These are phyloP conservation scores for Adrianichthys oophorus DNA, from an alignment of 2,797 vertebrate genomes.

Conservation along the genomic window DNA sequence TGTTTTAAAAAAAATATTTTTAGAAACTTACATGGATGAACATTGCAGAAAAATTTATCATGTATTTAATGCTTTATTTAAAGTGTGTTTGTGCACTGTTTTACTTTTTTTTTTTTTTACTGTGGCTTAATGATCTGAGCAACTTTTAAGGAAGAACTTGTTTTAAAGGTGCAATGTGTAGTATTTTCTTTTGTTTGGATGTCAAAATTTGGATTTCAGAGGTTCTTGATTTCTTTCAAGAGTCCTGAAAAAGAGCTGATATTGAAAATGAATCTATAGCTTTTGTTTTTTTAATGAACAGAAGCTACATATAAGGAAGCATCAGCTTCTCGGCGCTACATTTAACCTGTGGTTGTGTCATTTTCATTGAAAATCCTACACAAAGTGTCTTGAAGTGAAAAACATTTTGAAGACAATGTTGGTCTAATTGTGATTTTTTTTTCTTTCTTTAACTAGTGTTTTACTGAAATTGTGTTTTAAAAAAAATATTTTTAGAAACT, in stretches of 20 bases:
- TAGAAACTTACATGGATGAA: conserved; percentile 43
- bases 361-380: conserved; percentile 55
- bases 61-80: conserved; percentile 64
- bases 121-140: conserved; percentile 45
- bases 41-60: conserved; percentile 56
- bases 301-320: conserved; percentile 40
- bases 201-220: conserved; percentile 14
- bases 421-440: conserved; percentile 52
- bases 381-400: conserved; percentile 64
- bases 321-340: conserved; percentile 21
- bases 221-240: conserved; percentile 10
- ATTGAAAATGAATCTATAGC: conserved; percentile 15
- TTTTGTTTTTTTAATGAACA: conserved; percentile 31
- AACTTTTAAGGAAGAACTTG: conserved; percentile 28
- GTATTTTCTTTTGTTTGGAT: conserved; percentile 41
- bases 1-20: conserved; percentile 57
- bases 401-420: conserved; percentile 34
- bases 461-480: conserved; percentile 64
- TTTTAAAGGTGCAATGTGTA: conserved; percentile 74
- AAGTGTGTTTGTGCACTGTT: conserved; percentile 53
- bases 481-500: conserved; percentile 50
- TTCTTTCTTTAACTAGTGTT: conserved; percentile 44
- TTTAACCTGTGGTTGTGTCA: conserved; percentile 32
- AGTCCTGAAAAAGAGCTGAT: conserved; percentile 22
- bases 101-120: conserved; percentile 28